Conservation (phyloP, 2,113 vertebrate genomes). For the Himantopus leucocephalus region DNA sequence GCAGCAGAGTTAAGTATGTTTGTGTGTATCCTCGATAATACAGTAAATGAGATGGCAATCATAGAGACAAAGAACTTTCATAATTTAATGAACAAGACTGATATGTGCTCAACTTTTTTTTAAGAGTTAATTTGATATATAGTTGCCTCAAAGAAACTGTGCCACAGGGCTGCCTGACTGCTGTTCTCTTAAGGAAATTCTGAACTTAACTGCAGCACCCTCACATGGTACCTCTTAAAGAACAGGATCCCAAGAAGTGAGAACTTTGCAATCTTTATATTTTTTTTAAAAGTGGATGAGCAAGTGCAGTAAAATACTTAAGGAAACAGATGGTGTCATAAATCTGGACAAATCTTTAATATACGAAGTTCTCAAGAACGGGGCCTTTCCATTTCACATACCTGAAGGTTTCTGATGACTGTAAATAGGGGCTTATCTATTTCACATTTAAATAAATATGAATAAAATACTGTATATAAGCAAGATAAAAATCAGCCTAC, state of each 20-base stretch:
- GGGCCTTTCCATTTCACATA: slow-evolving; percentile 20
- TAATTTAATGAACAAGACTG: neutral
- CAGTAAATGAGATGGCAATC: neutral
- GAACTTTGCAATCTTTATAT: neutral
- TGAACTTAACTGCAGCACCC: neutral
- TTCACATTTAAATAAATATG: slow-evolving; percentile 7
- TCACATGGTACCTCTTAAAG: neutral
- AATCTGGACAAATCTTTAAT: neutral
- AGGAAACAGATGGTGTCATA: neutral
- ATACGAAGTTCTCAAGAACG: neutral
- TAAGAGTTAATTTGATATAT: neutral
- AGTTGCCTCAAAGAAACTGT: neutral
- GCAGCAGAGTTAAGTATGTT: neutral
- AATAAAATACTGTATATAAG: slow-evolving; percentile 34
- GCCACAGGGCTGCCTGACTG: neutral
- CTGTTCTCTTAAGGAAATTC: neutral
- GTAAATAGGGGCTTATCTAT: slow-evolving; percentile 19
- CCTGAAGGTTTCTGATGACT: slow-evolving; percentile 21
- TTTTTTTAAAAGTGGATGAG: neutral
- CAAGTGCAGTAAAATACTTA: neutral
- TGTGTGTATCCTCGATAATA: neutral
- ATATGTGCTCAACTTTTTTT: neutral
- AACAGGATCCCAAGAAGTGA: neutral
- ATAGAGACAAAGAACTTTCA: neutral
- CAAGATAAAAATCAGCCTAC: slow-evolving; percentile 55